Base-by-base conservation (phyloP, 2,888 invertebrate genomes). In the Malthinus seriepunctatus region DNA sequence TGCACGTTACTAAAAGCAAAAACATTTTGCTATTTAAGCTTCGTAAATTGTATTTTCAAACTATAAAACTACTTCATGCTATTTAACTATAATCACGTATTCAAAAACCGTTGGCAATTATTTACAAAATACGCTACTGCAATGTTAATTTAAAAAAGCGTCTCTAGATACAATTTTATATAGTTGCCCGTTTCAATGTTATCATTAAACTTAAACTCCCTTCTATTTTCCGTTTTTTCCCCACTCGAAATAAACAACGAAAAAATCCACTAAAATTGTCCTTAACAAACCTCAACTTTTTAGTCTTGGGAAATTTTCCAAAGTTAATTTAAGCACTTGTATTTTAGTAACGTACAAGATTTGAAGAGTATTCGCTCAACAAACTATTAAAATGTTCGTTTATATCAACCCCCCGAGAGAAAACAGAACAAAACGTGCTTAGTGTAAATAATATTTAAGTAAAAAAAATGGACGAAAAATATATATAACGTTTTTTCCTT, bases 321-420 rank as follows among this genome's bases (percentile, higher is more conserved):
- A 56, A 50, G 44, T 49, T 56, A 56, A 51, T 56, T 56, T 56
- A 56, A 51, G 45, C 56, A 56, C 56, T 56, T 56, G 56, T 56
- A 56, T 56, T 56, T 50, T 46, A 51, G 50, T 32, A 51, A 45
- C 56, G 56, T 56, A 45, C 42, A 14, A 42, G 45, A 44, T 51
- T 57, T 57, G 45, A 57, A 47, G 37, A 46, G 39, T 39, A 39
- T 39, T 10, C 56, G 34, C 34, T 60, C 60, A 51, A 47, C 56
- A 48, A 51, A 57, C 63, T 60, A 63, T 63, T 63, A 63, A 63
- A 60, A 63, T 49, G 60, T 54, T 60, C 63, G 57, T 63, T 60
- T 60, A 45, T 49, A 52, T 48, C 54, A 58, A 60, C 57, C 56
- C 56, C 60, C 51, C 51, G 56, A 56, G 56, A 56, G 56, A 51